phyloP scores from a whole-genome alignment of 2,888 invertebrate genomes.

The Drosophila multiciliata region DNA sequence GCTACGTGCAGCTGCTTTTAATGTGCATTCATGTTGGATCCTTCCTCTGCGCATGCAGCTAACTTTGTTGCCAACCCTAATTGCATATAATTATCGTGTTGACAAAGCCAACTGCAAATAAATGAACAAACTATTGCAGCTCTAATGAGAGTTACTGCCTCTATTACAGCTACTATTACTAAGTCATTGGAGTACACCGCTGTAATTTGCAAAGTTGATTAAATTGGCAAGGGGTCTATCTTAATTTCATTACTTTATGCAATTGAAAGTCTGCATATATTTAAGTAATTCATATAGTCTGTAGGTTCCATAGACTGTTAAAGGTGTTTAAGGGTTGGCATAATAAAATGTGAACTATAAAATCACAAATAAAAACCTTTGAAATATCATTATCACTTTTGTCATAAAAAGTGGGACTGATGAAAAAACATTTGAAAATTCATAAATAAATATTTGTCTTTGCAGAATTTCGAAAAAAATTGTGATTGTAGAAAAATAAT shows the following conservation, averaged over 20 bases:
- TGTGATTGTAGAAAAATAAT: background rate
- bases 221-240: background rate
- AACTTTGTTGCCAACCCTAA: constrained; percentile 59
- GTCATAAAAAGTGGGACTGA: background rate
- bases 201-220: constrained; percentile 21
- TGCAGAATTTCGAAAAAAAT: background rate
- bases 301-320: background rate
- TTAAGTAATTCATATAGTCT: background rate
- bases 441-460: background rate
- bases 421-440: background rate
- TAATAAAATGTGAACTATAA: background rate
- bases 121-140: constrained; percentile 13
- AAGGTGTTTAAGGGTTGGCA: background rate
- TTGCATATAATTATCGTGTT: constrained; percentile 70
- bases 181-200: constrained; percentile 18
- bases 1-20: constrained; percentile 54
- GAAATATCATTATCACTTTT: background rate
- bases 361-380: too few species aligned
- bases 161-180: background rate
- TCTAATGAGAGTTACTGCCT: background rate
- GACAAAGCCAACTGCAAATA: constrained; percentile 57
- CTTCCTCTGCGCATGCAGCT: constrained; percentile 16
- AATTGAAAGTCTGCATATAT: background rate
- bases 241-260: background rate
- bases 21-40: constrained; percentile 39